Evolutionary conservation across 2,888 invertebrate genomes (phyloP), one percentile per base, ranked within the genome.

Genomic region (Orchestes rusci): DNA sequence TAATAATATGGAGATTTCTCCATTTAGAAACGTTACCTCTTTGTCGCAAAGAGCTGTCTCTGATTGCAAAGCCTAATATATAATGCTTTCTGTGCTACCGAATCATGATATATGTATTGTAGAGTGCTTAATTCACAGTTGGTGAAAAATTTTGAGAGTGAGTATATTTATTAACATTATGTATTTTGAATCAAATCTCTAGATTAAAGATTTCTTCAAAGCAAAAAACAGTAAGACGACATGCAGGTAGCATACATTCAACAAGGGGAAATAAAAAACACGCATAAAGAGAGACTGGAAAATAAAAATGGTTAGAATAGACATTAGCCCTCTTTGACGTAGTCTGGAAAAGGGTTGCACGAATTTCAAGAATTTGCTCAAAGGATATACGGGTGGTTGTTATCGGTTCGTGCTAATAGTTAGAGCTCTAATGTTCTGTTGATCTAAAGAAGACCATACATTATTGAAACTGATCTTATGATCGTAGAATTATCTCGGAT

Each of bases 1-100:
- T 59, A 57, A 55, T 57, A 57, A 57, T 56, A 56, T 57, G 54
- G 54, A 53, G 54, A 55, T 49, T 49, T 49, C 49, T 49, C 49
- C 45, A 49, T 49, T 49, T 43, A 45, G 37, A 49, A 28, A 38
- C 35, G 41, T 45, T 29, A 42, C 49, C 42, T 42, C 49, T 45
- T 45, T 45, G 44, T 49, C 42, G 35, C 32, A 53, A 55, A 55
- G 52, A 52, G 54, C 55, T 56, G 56, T 58, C 54, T 50, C 53
- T 39, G 55, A 55, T 55, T 51, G 51, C 39, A 34, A 48, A 43
- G 47, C 36, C 50, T 56, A 54, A 56, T 55, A 53, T 55, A 51
- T 54, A 53, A 55, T 56, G 53, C 53, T 55, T 47, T 53, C 56
- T 53, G 51, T 54, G 38, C 17, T 38, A n/a, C n/a, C n/a, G n/a